These are phyloP conservation scores for Oxytorus armatus DNA, from an alignment of 2,888 invertebrate genomes.

Conservation along the genomic window DNA sequence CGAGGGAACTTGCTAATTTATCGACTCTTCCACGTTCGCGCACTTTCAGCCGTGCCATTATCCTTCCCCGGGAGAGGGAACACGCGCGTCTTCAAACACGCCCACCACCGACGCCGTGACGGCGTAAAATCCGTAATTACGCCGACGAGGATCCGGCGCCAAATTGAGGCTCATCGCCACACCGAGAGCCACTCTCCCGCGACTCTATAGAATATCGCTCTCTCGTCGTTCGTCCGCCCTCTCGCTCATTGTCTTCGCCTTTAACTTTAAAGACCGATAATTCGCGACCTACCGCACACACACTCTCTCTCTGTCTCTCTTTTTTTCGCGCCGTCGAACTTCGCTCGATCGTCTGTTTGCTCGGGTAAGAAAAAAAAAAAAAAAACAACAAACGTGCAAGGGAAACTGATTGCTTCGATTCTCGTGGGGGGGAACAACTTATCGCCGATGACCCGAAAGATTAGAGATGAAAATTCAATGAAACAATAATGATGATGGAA, in stretches of 20 bases:
- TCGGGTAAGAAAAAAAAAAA: constrained; percentile 44
- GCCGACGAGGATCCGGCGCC: constrained; percentile 68
- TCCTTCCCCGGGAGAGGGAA: constrained; percentile 47
- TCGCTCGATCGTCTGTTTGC: constrained; percentile 19
- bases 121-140: constrained; percentile 69
- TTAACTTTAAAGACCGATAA: constrained; percentile 65
- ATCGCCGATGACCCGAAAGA: constrained; percentile 59
- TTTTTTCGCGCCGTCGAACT: constrained; percentile 11
- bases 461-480: constrained; percentile 57
- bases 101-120: constrained; percentile 65
- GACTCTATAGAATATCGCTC: background rate
- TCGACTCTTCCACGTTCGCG: constrained; percentile 66
- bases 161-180: constrained; percentile 67
- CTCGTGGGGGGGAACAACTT: constrained; percentile 30
- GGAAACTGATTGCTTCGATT: constrained; percentile 49
- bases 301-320: constrained; percentile 26
- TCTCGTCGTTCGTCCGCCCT: constrained; percentile 43
- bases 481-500: constrained; percentile 38
- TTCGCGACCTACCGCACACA: constrained; percentile 68
- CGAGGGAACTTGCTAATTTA: constrained; percentile 76
- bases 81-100: constrained; percentile 62
- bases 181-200: constrained; percentile 13
- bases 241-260: constrained; percentile 65
- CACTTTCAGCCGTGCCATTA: constrained; percentile 63
- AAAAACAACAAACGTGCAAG: background rate